Evolutionary conservation across 2,888 invertebrate species (phyloP).

Genomic region (Volucella zonaria): DNA sequence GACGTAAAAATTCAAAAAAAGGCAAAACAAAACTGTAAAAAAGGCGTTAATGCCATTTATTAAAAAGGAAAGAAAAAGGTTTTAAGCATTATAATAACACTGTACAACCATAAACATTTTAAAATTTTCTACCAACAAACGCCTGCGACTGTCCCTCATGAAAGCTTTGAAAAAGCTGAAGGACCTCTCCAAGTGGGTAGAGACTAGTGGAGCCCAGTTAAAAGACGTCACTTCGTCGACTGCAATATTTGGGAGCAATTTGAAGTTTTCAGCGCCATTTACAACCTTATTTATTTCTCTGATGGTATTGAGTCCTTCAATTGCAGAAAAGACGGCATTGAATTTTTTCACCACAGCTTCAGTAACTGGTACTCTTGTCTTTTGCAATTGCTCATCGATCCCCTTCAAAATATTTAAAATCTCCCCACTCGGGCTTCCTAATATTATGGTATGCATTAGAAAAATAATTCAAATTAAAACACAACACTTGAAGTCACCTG

Average conservation of each 20-base stretch:
- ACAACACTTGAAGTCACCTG: conserved; percentile 7
- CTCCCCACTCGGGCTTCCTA: conserved; percentile 5
- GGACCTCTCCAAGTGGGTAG: not conserved
- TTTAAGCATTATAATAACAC: not conserved
- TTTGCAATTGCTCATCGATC: conserved; percentile 8
- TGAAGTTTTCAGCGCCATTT: not conserved
- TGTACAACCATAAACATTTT: not conserved
- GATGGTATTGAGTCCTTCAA: not conserved
- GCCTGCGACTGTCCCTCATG: not conserved
- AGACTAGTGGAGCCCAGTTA: not conserved
- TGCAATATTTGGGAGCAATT: too few species aligned
- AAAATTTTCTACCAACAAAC: not conserved
- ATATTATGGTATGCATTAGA: conserved; percentile 17
- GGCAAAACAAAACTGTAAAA: not conserved
- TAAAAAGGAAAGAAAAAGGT: not conserved
- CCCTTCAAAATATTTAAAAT: conserved; percentile 8
- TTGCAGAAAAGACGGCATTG: not conserved
- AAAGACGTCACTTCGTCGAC: not conserved
- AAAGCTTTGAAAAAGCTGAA: not conserved
- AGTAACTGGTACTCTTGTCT: conserved; percentile 6
- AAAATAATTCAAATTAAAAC: conserved; percentile 16
- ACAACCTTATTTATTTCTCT: not conserved
- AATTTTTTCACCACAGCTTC: conserved; percentile 1
- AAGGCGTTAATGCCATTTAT: not conserved
- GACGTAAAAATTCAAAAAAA: not conserved